A percentile compares a stretch with the other conserved stretches of the same genome.
These are phyloP conservation scores for Encarsia formosa DNA, from an alignment of 2,888 invertebrate genomes.

Conservation along the genomic window DNA sequence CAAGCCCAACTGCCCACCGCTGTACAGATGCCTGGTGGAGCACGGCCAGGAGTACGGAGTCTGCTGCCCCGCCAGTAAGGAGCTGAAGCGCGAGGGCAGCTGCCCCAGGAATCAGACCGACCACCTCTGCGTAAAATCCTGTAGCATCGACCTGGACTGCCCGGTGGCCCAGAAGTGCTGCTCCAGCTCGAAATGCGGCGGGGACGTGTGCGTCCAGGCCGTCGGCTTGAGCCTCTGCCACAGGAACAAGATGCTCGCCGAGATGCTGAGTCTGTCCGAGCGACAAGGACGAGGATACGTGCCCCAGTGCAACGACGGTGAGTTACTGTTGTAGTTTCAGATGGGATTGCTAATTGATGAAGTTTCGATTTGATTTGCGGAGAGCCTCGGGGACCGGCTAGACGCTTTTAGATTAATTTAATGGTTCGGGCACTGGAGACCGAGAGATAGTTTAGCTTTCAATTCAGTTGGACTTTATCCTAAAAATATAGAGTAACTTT, in stretches of 20 bases:
- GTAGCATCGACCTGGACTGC: slow-evolving; percentile 77
- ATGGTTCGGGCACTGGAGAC: too few species aligned
- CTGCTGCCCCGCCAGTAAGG: slow-evolving; percentile 75
- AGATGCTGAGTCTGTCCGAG: slow-evolving; percentile 72
- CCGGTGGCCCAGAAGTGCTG: slow-evolving; percentile 81
- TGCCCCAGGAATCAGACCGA: slow-evolving; percentile 59
- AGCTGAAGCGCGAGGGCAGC: slow-evolving; percentile 72
- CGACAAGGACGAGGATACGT: slow-evolving; percentile 78
- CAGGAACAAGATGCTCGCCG: slow-evolving; percentile 73
- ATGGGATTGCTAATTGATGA: too few species aligned
- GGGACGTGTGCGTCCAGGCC: slow-evolving; percentile 67
- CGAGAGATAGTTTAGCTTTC: too few species aligned
- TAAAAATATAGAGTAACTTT: too few species aligned
- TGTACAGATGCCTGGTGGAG: slow-evolving; percentile 76
- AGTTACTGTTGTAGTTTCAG: slow-evolving; percentile 3
- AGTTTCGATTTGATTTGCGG: too few species aligned
- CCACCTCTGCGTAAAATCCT: slow-evolving; percentile 62
- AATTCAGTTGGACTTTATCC: too few species aligned
- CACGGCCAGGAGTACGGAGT: slow-evolving; percentile 82
- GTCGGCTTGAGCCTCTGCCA: slow-evolving; percentile 66
- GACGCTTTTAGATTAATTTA: too few species aligned
- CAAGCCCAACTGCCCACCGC: slow-evolving; percentile 78
- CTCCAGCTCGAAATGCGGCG: slow-evolving; percentile 65
- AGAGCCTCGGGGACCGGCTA: too few species aligned
- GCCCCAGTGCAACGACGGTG: slow-evolving; percentile 67